phyloP scores from a whole-genome alignment of 2,113 vertebrate genomes.

The Bos javanicus region DNA sequence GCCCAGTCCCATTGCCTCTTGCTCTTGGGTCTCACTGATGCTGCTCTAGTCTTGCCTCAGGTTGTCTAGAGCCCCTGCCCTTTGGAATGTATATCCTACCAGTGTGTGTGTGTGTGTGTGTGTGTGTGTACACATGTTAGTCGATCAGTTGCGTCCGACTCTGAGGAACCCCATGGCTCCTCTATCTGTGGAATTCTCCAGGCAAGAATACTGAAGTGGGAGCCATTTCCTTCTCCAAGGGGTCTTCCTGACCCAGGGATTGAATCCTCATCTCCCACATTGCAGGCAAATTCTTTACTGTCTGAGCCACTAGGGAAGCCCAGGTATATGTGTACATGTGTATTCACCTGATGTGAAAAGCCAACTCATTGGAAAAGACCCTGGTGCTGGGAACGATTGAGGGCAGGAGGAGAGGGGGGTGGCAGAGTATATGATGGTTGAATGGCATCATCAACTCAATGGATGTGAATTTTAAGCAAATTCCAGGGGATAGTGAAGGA shows the following conservation, averaged over 20 bases:
- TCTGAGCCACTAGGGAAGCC: neutral
- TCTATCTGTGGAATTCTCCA: neutral
- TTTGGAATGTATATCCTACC: neutral
- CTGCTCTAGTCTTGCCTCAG: neutral
- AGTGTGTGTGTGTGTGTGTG: neutral
- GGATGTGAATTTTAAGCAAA: neutral
- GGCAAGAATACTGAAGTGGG: neutral
- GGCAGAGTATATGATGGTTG: neutral
- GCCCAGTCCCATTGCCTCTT: no score
- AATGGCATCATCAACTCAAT: neutral
- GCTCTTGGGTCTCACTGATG: neutral
- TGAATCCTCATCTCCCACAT: fast-evolving
- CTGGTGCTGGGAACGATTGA: neutral
- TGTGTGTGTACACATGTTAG: neutral
- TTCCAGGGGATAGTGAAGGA: neutral
- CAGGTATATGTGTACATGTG: neutral
- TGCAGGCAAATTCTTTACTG: neutral
- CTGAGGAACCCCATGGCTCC: neutral
- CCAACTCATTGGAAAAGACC: neutral
- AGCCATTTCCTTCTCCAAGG: neutral
- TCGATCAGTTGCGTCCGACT: neutral
- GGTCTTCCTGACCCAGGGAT: neutral
- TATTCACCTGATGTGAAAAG: fast-evolving
- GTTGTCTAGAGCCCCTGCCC: neutral
- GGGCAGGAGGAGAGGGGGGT: neutral